These are phyloP conservation scores for Vimba vimba DNA, from an alignment of 2,113 vertebrate species.

Conservation along the genomic window DNA sequence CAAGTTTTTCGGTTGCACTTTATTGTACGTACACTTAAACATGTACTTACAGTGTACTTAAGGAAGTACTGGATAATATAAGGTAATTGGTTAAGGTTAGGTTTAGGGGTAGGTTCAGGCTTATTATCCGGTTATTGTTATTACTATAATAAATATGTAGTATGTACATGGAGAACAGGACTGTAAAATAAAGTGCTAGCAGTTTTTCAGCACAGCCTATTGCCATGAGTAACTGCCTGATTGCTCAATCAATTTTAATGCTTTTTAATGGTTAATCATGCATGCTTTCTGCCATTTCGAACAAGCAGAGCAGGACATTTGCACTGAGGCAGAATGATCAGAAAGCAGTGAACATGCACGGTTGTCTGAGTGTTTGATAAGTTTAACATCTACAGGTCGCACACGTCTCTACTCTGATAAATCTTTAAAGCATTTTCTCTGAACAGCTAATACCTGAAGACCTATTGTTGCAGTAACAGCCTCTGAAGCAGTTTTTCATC, in stretches of 20 bases:
- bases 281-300: not conserved
- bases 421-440: not conserved
- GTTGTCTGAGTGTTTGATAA: not conserved
- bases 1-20: too few species aligned
- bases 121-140: too few species aligned
- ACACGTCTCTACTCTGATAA: not conserved
- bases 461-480: not conserved
- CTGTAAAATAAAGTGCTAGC: too few species aligned
- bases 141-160: too few species aligned
- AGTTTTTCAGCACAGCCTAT: not conserved
- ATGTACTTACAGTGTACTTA: too few species aligned
- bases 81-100: too few species aligned
- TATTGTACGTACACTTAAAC: too few species aligned
- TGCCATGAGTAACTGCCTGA: not conserved
- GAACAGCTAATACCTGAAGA: not conserved
- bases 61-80: too few species aligned
- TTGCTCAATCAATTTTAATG: not conserved
- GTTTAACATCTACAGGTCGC: not conserved
- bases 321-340: not conserved
- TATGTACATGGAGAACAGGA: too few species aligned
- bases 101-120: too few species aligned
- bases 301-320: not conserved
- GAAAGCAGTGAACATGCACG: not conserved
- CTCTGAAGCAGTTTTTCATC: not conserved
- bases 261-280: constrained; percentile 19